A percentile compares a stretch with the other conserved stretches of the same genome.
phyloP scores from a whole-genome alignment of 2,797 vertebrate genomes.

The Limosa lapponica region DNA sequence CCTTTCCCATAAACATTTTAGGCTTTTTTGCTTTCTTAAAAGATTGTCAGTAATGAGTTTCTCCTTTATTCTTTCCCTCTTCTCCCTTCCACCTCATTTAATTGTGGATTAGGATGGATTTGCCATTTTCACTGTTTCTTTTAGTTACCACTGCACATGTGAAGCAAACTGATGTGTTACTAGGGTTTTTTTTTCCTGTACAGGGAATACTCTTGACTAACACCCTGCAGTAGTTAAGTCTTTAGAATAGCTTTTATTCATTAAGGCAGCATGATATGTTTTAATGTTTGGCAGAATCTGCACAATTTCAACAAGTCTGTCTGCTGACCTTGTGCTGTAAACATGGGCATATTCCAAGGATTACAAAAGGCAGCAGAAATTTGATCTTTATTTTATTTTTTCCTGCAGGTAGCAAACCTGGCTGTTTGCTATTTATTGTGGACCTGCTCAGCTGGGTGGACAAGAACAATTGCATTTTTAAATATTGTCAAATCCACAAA shows the following conservation, averaged over 20 bases:
- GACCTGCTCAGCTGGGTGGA: not conserved
- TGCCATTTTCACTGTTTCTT: not conserved
- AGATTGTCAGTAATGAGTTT: not conserved
- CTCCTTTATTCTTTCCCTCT: not conserved
- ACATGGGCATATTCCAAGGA: not conserved
- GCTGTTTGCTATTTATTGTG: not conserved
- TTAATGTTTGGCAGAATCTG: not conserved
- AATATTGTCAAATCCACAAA: not conserved
- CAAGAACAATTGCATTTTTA: slow-evolving; percentile 20
- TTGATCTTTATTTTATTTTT: not conserved
- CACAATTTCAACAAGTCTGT: not conserved
- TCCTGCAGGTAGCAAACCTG: not conserved
- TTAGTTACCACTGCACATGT: not conserved
- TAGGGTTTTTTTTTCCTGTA: not conserved
- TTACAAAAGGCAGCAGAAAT: not conserved
- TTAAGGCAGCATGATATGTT: not conserved
- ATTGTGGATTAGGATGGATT: not conserved
- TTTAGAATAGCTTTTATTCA: not conserved
- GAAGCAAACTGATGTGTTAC: not conserved
- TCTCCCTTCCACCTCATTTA: not conserved
- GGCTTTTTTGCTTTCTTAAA: not conserved
- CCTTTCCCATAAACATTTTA: slow-evolving; percentile 10
- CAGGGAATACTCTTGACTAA: not conserved
- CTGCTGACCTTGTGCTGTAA: not conserved
- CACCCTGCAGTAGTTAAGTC: not conserved